Evolutionary conservation across 2,797 vertebrate species (phyloP), one percentile per base, ranked within the genome.

Genomic region (Triplophysa yarkandensis): DNA sequence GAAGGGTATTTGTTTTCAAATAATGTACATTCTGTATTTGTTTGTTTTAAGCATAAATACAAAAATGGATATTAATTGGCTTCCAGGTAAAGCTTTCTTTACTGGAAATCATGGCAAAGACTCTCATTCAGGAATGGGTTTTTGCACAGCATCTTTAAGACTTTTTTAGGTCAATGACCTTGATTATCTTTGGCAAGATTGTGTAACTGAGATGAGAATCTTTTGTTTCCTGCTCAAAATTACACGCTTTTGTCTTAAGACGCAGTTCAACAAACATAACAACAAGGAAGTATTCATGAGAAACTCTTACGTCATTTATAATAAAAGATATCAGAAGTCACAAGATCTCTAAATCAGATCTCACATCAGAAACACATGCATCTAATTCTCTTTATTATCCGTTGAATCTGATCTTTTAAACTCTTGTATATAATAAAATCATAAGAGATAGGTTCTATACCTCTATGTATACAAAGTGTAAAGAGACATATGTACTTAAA

Each of bases 281-380:
- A 43, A 52, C 36, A 52, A 69, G 25, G 9, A 41, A 52, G 27
- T 16, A 23, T 43, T 30, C 19, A 27, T 25, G 58, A 44, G 11
- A 16, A 14, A 16, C 50, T 72, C 30, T 23, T n/a, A 17, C 16
- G 36, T 11, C 21, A 46, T 36, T 19, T 50, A 27, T 14, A 39
- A 32, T 41, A 41, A 39, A 41, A 41, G 39, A 14, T 41, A 14
- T 41, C 3, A 41, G 3, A 41, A 41, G 39, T 44, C 36, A 58
- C 1, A 25, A 74, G 71, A 39, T 65, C 67, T 65, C 4, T 21
- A 60, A 66, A 70, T 71, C 41, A 30, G 52, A 19, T 48, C 1
- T 41, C 13, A 14, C 39, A 41, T 41, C 39, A 41, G 10, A n/a
- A n/a, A 41, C 36, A 39, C 36, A 4, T 39, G 36, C 9, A 9